Evolutionary conservation across 53 echinoderm and acorn worm species (phyloP).

Genomic region (Holothuria scabra): DNA sequence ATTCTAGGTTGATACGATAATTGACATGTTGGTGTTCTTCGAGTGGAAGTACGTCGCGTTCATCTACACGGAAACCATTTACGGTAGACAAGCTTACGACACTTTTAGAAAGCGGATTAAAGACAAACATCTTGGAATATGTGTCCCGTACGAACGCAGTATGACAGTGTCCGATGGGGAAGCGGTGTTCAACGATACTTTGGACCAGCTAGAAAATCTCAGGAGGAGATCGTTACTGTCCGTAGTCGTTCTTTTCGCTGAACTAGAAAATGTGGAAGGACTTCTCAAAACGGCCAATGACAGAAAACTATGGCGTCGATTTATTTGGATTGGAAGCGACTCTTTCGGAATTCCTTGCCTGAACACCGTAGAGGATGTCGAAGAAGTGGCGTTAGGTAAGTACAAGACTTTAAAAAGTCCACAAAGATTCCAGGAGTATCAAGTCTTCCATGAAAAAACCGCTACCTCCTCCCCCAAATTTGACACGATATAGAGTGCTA

Average conservation of each 20-base stretch:
- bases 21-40: constrained; percentile 70
- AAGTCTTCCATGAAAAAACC: too few species aligned
- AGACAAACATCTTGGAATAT: constrained; percentile 51
- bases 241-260: constrained; percentile 89
- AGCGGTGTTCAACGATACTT: constrained; percentile 4
- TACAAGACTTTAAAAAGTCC: neutral
- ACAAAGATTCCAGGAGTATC: too few species aligned
- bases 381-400: constrained; percentile 89
- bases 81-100: constrained; percentile 79
- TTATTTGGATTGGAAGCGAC: constrained; percentile 95
- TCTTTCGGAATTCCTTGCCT: constrained; percentile 87
- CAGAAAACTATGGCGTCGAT: constrained; percentile 57
- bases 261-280: constrained; percentile 71
- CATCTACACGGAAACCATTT: constrained; percentile 85
- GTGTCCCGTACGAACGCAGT: constrained; percentile 69
- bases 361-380: constrained; percentile 57
- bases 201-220: constrained; percentile 57
- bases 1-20: constrained; percentile 72
- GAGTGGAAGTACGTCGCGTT: constrained; percentile 90
- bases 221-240: constrained; percentile 59
- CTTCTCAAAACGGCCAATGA: constrained; percentile 66
- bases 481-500: too few species aligned
- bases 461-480: too few species aligned
- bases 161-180: constrained; percentile 52
- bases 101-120: constrained; percentile 56